These are phyloP conservation scores for Celastrina argiolus DNA, from an alignment of 2,888 invertebrate species.

Conservation along the genomic window DNA sequence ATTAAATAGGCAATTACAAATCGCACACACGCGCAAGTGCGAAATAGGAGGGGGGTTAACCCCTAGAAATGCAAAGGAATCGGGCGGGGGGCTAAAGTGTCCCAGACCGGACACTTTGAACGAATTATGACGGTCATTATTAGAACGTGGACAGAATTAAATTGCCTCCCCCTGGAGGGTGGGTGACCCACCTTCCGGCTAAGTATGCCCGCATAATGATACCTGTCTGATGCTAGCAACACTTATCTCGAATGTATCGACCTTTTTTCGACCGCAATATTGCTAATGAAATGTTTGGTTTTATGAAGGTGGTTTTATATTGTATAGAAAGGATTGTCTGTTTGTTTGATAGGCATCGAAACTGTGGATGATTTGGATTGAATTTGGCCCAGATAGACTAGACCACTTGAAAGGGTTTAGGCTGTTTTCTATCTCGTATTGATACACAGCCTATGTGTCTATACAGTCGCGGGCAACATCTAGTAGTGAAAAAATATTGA, in stretches of 20 bases:
- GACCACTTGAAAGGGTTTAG: too few relatives aligned
- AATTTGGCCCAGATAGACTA: too few relatives aligned
- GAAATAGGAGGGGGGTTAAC: conserved; percentile 66
- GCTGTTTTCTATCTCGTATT: too few relatives aligned
- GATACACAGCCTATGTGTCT: too few relatives aligned
- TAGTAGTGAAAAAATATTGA: too few relatives aligned
- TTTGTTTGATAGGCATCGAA: too few relatives aligned
- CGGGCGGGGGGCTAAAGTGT: conserved; percentile 64
- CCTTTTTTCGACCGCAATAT: conserved; percentile 34
- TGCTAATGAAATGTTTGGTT: not conserved
- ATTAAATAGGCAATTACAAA: conserved; percentile 18
- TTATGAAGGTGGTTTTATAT: not conserved
- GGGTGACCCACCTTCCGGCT: conserved; percentile 55
- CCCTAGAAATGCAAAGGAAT: conserved; percentile 72
- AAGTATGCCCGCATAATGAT: conserved; percentile 75
- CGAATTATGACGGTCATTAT: conserved; percentile 81
- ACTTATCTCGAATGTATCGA: conserved; percentile 57
- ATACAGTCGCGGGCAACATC: too few relatives aligned
- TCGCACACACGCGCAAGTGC: conserved; percentile 64
- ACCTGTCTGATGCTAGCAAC: conserved; percentile 70
- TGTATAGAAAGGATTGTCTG: too few relatives aligned
- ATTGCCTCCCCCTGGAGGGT: conserved; percentile 67
- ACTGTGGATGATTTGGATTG: too few relatives aligned
- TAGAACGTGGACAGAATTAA: conserved; percentile 81
- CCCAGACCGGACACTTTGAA: conserved; percentile 80